Evolutionary conservation across 2,797 vertebrate genomes (phyloP).

Genomic region (Microctenopoma lineatum): DNA sequence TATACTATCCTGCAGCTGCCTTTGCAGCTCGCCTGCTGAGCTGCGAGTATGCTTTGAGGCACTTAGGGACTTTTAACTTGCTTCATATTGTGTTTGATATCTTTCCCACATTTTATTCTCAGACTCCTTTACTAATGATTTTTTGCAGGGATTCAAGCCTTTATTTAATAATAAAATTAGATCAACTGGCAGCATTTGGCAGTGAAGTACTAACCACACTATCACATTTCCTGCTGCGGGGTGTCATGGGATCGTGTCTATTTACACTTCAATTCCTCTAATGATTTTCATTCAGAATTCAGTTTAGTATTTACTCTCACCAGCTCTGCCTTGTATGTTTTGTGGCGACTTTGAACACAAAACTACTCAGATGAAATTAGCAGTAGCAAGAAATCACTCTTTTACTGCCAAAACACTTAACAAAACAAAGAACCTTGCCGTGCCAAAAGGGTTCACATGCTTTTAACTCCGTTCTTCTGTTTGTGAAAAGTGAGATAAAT

Average conservation of each 20-base stretch:
- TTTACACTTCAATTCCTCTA: conserved; percentile 71
- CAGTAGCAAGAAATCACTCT: conserved; percentile 58
- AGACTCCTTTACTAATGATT: conserved; percentile 68
- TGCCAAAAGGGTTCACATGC: conserved; percentile 51
- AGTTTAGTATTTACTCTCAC: conserved; percentile 63
- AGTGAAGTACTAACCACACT: conserved; percentile 56
- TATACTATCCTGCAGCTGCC: conserved; percentile 53
- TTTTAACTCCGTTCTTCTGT: conserved; percentile 73
- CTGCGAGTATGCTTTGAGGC: conserved; percentile 54
- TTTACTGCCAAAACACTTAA: conserved; percentile 54
- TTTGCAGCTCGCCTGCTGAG: conserved; percentile 61
- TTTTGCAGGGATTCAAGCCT: conserved; percentile 71
- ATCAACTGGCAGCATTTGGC: conserved; percentile 63
- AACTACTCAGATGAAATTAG: conserved; percentile 63
- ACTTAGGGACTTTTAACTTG: conserved; percentile 71
- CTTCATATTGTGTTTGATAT: conserved; percentile 71
- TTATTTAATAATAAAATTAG: conserved; percentile 72
- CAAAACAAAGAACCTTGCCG: conserved; percentile 32
- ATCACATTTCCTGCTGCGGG: conserved; percentile 59
- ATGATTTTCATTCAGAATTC: conserved; percentile 75
- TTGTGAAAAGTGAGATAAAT: conserved; percentile 75
- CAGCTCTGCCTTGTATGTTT: conserved; percentile 56
- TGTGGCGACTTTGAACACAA: conserved; percentile 56
- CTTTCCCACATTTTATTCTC: conserved; percentile 64
- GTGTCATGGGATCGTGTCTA: conserved; percentile 64